These are phyloP conservation scores for Lutjanus erythropterus DNA, from an alignment of 2,113 vertebrate genomes.

Conservation along the genomic window DNA sequence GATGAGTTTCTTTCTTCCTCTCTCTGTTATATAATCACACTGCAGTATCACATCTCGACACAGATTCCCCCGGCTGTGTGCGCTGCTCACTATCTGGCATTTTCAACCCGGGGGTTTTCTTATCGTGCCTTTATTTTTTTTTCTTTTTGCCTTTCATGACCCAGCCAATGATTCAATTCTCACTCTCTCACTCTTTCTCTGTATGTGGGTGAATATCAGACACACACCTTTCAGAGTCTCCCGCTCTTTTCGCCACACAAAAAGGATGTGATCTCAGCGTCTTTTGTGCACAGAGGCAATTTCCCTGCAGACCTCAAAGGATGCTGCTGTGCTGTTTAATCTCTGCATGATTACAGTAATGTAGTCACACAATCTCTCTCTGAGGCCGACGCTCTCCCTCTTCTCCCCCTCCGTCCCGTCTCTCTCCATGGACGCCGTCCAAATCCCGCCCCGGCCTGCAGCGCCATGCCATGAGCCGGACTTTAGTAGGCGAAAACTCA, in stretches of 20 bases:
- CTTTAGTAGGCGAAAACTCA: constrained; percentile 41
- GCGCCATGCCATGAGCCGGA: constrained; percentile 17
- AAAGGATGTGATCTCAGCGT: constrained; percentile 64
- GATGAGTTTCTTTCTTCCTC: constrained; percentile 28
- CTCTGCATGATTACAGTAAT: constrained; percentile 66
- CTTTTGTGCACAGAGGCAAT: constrained; percentile 51
- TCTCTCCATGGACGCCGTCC: constrained; percentile 40
- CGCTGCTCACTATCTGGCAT: constrained; percentile 33
- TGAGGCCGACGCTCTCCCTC: not conserved
- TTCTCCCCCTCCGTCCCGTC: not conserved
- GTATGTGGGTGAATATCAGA: not conserved
- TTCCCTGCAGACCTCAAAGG: constrained; percentile 54
- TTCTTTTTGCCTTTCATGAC: constrained; percentile 36
- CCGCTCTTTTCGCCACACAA: constrained; percentile 13
- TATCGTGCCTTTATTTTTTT: constrained; percentile 45
- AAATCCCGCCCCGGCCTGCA: constrained; percentile 49
- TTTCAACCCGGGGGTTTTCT: constrained; percentile 27
- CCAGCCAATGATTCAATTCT: constrained; percentile 13
- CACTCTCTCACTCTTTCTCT: not conserved
- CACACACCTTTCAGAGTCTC: constrained; percentile 16
- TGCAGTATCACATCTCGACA: constrained; percentile 30
- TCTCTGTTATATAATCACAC: constrained; percentile 43
- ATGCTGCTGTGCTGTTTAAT: constrained; percentile 67
- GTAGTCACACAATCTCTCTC: constrained; percentile 47
- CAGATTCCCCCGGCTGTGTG: constrained; percentile 15